phyloP scores from a whole-genome alignment of 2,797 vertebrate genomes.

The Artibeus lituratus region DNA sequence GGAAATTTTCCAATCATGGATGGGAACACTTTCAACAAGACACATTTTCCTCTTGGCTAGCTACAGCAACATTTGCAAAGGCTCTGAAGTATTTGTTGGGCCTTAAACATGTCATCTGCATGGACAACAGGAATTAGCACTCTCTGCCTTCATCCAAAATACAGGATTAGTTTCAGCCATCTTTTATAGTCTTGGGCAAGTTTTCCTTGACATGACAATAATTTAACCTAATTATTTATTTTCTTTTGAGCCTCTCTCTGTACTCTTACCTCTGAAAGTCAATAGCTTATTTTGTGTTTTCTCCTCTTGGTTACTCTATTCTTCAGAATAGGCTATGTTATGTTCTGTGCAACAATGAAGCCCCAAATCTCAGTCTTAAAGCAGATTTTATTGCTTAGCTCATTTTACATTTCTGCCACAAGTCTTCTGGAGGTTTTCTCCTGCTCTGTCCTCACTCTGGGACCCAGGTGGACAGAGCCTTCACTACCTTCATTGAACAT shows the following conservation, averaged over 20 bases:
- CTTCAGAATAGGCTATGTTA: not conserved
- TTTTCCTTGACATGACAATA: conserved; percentile 64
- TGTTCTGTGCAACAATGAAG: not conserved
- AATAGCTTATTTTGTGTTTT: conserved; percentile 59
- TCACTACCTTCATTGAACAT: not conserved
- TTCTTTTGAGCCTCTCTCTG: conserved; percentile 43
- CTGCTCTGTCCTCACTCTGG: not conserved
- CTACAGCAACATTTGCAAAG: conserved; percentile 29
- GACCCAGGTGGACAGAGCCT: not conserved
- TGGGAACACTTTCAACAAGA: conserved; percentile 15
- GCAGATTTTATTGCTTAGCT: conserved; percentile 10
- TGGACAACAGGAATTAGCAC: conserved; percentile 55
- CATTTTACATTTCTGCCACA: not conserved
- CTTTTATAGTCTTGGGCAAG: conserved; percentile 52
- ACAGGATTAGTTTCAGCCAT: conserved; percentile 61
- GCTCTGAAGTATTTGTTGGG: conserved; percentile 27
- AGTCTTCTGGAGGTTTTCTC: not conserved
- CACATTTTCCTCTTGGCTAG: conserved; percentile 52
- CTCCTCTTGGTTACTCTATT: conserved; percentile 15
- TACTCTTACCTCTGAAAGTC: conserved; percentile 40
- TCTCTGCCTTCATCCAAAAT: conserved; percentile 58
- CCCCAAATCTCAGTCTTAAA: conserved; percentile 24
- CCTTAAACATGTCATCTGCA: conserved; percentile 38
- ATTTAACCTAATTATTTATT: conserved; percentile 64
- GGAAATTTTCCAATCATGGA: conserved; percentile 23